phyloP scores from a whole-genome alignment of 2,113 vertebrate genomes.

The Tachysurus fulvidraco region DNA sequence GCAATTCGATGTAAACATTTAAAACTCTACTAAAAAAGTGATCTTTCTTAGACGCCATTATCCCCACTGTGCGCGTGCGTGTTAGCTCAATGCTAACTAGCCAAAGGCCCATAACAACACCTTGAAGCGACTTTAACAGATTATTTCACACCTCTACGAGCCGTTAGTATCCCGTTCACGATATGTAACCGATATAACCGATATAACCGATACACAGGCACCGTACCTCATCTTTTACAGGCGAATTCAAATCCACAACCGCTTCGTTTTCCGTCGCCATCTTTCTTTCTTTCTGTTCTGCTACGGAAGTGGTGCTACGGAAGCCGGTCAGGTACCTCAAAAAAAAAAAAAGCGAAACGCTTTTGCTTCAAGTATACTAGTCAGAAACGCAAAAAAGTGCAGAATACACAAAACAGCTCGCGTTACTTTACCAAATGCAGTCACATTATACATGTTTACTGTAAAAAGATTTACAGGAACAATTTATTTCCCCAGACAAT shows the following conservation, averaged over 20 bases:
- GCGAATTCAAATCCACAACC: constrained; percentile 28
- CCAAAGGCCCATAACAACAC: neutral
- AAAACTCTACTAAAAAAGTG: neutral
- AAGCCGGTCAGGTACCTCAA: neutral
- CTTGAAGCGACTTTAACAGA: neutral
- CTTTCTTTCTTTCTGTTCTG: constrained; percentile 25
- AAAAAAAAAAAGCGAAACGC: constrained; percentile 21
- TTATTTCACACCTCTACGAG: neutral
- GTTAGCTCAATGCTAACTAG: constrained; percentile 12
- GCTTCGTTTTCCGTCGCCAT: constrained; percentile 54
- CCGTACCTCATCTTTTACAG: constrained; percentile 49
- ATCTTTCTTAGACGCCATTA: neutral
- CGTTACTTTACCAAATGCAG: neutral
- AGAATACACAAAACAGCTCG: neutral
- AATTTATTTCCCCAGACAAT: too few relatives aligned
- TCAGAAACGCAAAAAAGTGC: neutral
- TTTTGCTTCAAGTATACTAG: neutral
- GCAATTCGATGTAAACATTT: too few relatives aligned
- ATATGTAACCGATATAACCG: neutral
- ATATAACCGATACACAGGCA: neutral
- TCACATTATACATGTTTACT: neutral
- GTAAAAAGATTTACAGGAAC: too few relatives aligned
- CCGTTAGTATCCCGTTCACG: neutral
- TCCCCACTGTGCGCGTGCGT: neutral
- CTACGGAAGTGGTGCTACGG: constrained; percentile 52